phyloP scores from a whole-genome alignment of 1,140 invertebrate genomes.

The Neodiprion fabricii region DNA sequence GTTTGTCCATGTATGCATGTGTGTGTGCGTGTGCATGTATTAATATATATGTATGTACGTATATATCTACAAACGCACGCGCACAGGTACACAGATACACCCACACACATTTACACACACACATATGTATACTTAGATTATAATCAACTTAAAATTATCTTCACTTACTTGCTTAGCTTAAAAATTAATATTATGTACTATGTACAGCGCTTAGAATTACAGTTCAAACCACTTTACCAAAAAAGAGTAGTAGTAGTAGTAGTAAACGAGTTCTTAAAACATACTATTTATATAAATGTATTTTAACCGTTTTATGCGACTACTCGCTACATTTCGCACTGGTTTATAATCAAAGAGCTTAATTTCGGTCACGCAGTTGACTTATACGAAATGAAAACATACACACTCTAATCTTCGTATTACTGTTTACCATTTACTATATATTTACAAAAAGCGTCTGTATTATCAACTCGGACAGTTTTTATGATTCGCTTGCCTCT shows the following conservation, averaged over 20 bases:
- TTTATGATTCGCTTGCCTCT: background rate
- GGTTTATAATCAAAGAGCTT: slow-evolving; percentile 41
- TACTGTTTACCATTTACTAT: slow-evolving; percentile 43
- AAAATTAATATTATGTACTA: slow-evolving; percentile 60
- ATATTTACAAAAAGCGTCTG: slow-evolving; percentile 58
- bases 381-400: slow-evolving; percentile 61
- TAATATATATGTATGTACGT: background rate
- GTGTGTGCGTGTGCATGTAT: background rate
- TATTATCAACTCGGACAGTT: slow-evolving; percentile 34
- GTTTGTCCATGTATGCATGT: background rate
- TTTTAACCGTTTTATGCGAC: slow-evolving; percentile 3
- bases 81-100: too few species aligned
- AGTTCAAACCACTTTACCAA: slow-evolving; percentile 48
- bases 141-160: background rate
- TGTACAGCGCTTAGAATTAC: slow-evolving; percentile 58
- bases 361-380: slow-evolving; percentile 46
- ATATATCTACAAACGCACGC: background rate
- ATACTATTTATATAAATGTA: slow-evolving; percentile 4
- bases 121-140: background rate
- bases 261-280: slow-evolving; percentile 1
- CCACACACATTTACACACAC: too few species aligned
- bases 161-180: slow-evolving; percentile 55
- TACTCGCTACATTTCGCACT: slow-evolving; percentile 40
- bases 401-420: slow-evolving; percentile 51
- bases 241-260: slow-evolving; percentile 36